Percentiles rank a stretch among this genome's conserved stretches.
phyloP scores from a whole-genome alignment of 2,113 vertebrate genomes.

The Alaudala cheleensis region DNA sequence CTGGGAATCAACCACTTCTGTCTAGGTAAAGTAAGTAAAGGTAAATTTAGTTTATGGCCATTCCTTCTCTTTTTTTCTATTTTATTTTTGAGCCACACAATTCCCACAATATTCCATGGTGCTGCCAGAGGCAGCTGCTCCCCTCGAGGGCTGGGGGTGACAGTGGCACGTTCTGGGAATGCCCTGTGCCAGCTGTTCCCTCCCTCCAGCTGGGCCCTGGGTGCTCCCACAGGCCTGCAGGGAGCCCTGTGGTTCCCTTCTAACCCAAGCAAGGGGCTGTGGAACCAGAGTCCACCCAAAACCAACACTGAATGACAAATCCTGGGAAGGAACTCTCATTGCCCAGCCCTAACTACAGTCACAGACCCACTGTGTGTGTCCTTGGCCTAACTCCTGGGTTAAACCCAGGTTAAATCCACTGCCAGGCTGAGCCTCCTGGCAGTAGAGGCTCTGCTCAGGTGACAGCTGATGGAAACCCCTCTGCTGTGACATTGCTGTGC shows the following conservation, averaged over 20 bases:
- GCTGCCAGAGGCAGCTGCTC: neutral
- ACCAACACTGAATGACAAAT: neutral
- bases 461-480: neutral
- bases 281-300: neutral
- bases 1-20: neutral
- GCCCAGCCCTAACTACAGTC: rapidly evolving
- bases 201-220: neutral
- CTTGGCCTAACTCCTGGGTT: neutral
- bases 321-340: rapidly evolving
- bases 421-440: neutral
- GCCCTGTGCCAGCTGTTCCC: rapidly evolving
- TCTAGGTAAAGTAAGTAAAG: neutral
- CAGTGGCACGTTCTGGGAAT: rapidly evolving
- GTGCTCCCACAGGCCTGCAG: neutral
- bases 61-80: neutral
- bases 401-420: neutral
- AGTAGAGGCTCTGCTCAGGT: neutral
- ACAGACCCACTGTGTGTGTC: rapidly evolving
- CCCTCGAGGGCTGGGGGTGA: rapidly evolving
- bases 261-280: neutral
- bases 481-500: neutral
- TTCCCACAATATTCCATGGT: rapidly evolving
- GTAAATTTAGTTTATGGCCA: neutral
- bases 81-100: rapidly evolving
- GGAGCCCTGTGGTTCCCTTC: neutral